Evolutionary conservation across 2,113 vertebrate genomes (phyloP), one percentile per base, ranked within the genome.

Genomic region (Neopipo cinnamomea): DNA sequence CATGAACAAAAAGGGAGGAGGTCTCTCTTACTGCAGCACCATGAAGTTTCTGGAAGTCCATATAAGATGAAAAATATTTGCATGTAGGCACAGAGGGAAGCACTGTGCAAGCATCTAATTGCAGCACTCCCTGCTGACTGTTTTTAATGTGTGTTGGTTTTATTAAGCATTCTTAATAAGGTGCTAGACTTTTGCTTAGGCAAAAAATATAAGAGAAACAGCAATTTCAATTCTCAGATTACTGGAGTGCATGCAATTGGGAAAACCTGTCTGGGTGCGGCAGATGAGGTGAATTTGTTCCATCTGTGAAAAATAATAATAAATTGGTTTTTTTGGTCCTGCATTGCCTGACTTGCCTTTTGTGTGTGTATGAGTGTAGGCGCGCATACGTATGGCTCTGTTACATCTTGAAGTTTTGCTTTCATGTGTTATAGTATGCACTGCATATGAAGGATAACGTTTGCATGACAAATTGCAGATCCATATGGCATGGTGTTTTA

Each of bases 161-260:
- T 97, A 97, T 96, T 97, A 98, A 97, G 95, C 68, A 71, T 95
- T 96, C 87, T 84, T 95, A 96, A 83, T 94, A 97, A 85, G 75
- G 96, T 97, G 55, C 63, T 81, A 80, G 73, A 93, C 79, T 97
- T 97, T 56, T 76, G 80, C 96, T 96, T 91, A 37, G 23, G 89
- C 70, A 89, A 86, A 93, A 85, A 94, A 82, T 31, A 7, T 30
- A 73, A 78, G 63, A 81, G 67, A 91, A 96, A 70, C 50, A 82
- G 70, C 65, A 68, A 63, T 61, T 80, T 93, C 39, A 39, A 24
- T 74, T 88, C 77, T 95, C 62, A 80, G 62, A 52, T 72, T 86
- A 79, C 6, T 77, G 61, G 90, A 88, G 22, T 55, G 14, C 18
- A 18, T 62, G 24, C 7, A 55, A 28, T 41, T 82, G 88, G 91